phyloP scores from a whole-genome alignment of 1,140 invertebrate species.

The Aleiodes sp. region DNA sequence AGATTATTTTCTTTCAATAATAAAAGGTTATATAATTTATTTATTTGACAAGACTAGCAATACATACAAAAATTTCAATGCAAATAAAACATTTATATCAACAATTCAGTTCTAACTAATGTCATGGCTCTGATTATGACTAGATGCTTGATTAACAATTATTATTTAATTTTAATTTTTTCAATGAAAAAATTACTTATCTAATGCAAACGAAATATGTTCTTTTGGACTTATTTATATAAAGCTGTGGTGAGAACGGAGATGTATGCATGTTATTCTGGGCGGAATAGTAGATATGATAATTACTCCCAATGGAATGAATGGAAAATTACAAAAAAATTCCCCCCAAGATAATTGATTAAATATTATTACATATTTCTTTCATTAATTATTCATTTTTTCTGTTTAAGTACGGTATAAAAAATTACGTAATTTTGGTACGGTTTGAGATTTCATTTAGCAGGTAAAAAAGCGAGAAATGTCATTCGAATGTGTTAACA shows the following conservation, averaged over 20 bases:
- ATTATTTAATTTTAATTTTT: too few species aligned
- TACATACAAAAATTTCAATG: background rate
- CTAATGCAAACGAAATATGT: background rate
- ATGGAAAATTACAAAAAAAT: background rate
- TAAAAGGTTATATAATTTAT: constrained; percentile 7
- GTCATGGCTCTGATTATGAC: background rate
- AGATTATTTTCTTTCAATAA: background rate
- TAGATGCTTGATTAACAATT: background rate
- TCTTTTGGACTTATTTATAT: background rate
- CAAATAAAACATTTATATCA: constrained; percentile 1
- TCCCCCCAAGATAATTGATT: background rate
- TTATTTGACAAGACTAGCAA: constrained; percentile 7
- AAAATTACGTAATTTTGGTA: background rate
- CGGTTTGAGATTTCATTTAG: background rate
- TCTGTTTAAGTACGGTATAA: background rate
- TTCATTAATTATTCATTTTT: background rate
- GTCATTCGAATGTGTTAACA: background rate
- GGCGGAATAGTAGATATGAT: background rate
- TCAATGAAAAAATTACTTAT: too few species aligned
- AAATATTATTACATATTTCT: background rate
- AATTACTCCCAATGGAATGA: background rate
- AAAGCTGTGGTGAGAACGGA: background rate
- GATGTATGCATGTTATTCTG: background rate
- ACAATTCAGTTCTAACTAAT: background rate
- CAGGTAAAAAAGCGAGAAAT: constrained; percentile 3